These are phyloP conservation scores for Nephrotoma appendiculata DNA, from an alignment of 2,888 invertebrate species.

Conservation along the genomic window DNA sequence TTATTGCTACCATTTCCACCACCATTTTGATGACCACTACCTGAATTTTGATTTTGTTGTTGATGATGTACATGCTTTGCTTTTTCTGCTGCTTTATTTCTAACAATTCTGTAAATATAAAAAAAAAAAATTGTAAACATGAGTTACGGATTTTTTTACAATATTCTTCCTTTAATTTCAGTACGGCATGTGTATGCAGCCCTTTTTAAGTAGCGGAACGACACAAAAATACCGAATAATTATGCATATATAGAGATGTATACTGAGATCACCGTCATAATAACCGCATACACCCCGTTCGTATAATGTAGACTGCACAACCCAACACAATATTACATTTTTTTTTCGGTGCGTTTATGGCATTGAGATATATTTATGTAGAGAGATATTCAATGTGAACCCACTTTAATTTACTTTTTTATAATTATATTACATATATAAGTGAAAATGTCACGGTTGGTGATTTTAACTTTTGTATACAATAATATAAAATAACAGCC, in stretches of 20 bases:
- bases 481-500: neutral
- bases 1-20: constrained; percentile 11
- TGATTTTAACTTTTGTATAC: neutral
- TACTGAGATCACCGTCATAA: neutral
- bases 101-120: constrained; percentile 63
- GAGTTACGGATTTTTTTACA: neutral
- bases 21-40: constrained; percentile 11
- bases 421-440: neutral
- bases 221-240: neutral
- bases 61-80: constrained; percentile 83
- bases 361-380: neutral
- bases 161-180: neutral
- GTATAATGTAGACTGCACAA: neutral
- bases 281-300: neutral
- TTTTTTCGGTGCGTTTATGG: neutral
- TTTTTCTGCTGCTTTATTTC: constrained; percentile 95
- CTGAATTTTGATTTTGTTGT: constrained; percentile 26
- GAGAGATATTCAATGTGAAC: neutral
- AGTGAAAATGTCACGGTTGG: neutral
- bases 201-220: neutral
- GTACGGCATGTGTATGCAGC: neutral
- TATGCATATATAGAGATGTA: neutral
- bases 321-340: neutral
- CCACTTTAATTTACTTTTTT: neutral
- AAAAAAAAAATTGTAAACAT: constrained; percentile 5